These are phyloP conservation scores for Noctua pronuba DNA, from an alignment of 2,888 invertebrate genomes.

Conservation along the genomic window DNA sequence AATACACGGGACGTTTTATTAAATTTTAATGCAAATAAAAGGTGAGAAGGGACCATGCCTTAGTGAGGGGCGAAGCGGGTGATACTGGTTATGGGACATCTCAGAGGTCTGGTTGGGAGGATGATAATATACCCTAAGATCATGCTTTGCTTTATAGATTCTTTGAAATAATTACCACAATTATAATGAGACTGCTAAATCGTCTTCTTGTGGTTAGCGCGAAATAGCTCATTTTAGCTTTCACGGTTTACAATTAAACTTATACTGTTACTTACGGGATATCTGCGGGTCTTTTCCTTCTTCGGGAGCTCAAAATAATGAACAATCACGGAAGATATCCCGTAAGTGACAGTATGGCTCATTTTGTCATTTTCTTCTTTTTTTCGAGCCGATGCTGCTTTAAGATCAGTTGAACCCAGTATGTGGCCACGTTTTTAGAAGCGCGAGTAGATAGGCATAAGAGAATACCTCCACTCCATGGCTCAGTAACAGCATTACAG, in stretches of 20 bases:
- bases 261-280: too few species aligned
- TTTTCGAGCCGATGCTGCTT: neutral
- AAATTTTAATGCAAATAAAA: conserved; percentile 60
- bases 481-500: too few species aligned
- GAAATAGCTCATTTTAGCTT: neutral
- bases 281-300: too few species aligned
- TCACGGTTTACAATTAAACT: too few species aligned
- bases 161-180: neutral
- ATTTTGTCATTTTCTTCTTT: neutral
- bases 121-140: neutral
- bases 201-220: neutral
- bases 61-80: conserved; percentile 21
- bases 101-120: too few species aligned
- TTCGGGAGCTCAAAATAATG: too few species aligned
- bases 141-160: neutral
- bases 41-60: neutral
- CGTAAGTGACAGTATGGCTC: too few species aligned
- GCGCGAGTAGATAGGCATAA: neutral
- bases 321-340: too few species aligned
- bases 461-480: too few species aligned
- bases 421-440: neutral
- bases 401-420: too few species aligned
- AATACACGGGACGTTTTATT: conserved; percentile 52
- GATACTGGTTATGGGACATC: neutral
- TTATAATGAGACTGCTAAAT: neutral